Conservation (phyloP, 2,113 vertebrate genomes). For the Bettongia penicillata region DNA sequence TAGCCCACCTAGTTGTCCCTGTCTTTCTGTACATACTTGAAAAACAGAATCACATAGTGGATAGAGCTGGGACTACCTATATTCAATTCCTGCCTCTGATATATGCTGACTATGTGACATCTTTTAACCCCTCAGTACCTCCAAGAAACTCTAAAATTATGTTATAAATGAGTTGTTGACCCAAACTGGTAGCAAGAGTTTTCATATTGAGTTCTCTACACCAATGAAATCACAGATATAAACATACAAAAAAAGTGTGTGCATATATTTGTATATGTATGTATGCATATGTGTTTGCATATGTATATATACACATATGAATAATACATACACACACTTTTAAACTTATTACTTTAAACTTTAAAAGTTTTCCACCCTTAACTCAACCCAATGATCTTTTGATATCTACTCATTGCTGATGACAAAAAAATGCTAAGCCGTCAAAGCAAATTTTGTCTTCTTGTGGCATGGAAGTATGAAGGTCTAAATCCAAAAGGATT, state of each 20-base stretch:
- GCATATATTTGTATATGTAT: too few species aligned
- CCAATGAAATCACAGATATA: too few species aligned
- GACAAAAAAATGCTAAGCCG: neutral
- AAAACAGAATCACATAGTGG: too few species aligned
- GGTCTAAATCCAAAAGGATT: neutral
- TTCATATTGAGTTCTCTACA: neutral
- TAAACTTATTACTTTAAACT: neutral
- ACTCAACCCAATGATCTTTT: neutral
- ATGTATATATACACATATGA: too few species aligned
- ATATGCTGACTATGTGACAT: neutral
- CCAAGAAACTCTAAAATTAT: neutral
- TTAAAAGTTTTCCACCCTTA: neutral
- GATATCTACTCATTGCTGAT: neutral
- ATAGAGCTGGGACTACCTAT: too few species aligned
- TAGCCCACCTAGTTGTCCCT: neutral
- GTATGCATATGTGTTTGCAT: too few species aligned
- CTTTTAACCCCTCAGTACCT: neutral
- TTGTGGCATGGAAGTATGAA: neutral
- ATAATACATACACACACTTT: neutral
- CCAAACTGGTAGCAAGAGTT: neutral
- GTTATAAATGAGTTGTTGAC: neutral
- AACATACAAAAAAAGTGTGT: too few species aligned
- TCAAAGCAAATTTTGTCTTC: neutral
- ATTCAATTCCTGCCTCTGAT: too few species aligned
- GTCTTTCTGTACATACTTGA: too few species aligned